Evolutionary conservation across 1,140 invertebrate species (phyloP).

Genomic region (Aphelenchoides avenae): DNA sequence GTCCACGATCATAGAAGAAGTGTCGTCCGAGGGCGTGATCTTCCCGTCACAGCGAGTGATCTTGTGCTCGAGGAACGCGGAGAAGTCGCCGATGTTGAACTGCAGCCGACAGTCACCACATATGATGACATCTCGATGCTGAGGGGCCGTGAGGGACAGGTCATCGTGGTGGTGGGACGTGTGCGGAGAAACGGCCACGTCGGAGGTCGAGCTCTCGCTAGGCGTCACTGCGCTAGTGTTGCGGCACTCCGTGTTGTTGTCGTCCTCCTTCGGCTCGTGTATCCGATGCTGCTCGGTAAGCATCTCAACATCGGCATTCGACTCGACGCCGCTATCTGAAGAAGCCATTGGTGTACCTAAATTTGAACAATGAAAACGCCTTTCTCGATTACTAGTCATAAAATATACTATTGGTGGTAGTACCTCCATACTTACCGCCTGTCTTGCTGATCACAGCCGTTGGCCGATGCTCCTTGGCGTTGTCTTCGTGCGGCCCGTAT

Average conservation of each 20-base stretch:
- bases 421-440: no score
- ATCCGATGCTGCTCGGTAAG: conserved; percentile 1
- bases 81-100: conserved; percentile 46
- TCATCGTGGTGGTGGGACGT: no score
- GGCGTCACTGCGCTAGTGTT: conserved; percentile 13
- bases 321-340: conserved; percentile 51
- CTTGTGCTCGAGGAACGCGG: conserved; percentile 54
- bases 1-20: conserved; percentile 17
- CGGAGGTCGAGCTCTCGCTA: conserved; percentile 23
- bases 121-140: conserved; percentile 48
- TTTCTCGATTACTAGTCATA: no score
- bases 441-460: no score
- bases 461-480: no score
- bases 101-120: conserved; percentile 49
- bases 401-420: no score
- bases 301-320: conserved; percentile 34
- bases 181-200: conserved; percentile 18
- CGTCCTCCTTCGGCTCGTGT: background rate
- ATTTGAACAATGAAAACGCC: no score
- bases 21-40: conserved; percentile 31
- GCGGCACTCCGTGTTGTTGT: background rate
- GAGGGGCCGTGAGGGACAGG: no score
- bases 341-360: conserved; percentile 50
- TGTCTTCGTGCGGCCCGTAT: no score
- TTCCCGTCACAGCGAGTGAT: conserved; percentile 46